These are phyloP conservation scores for Agonopterix subpropinquella DNA, from an alignment of 2,888 invertebrate genomes.

Conservation along the genomic window DNA sequence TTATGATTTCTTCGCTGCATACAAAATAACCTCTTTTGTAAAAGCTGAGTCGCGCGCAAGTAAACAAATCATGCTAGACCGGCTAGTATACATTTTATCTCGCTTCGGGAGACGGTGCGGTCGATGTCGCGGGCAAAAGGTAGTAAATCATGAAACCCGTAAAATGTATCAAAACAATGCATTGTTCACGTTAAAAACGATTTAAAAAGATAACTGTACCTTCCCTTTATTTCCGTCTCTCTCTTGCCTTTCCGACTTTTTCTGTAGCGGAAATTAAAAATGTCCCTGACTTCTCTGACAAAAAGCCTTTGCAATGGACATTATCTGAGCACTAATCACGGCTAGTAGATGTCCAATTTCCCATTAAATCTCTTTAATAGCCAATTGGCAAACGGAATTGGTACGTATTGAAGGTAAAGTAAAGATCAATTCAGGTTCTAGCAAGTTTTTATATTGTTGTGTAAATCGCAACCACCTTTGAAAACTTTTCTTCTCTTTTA, in stretches of 20 bases:
- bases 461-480: not conserved
- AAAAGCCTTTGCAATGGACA: slow-evolving; percentile 5
- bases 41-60: no score
- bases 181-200: not conserved
- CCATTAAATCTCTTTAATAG: slow-evolving; percentile 2
- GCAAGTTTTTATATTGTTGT: not conserved
- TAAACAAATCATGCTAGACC: no score
- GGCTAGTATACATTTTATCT: no score
- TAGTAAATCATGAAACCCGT: not conserved
- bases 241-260: slow-evolving; percentile 2
- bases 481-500: no score
- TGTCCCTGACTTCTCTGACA: slow-evolving; percentile 2
- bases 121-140: not conserved
- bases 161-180: slow-evolving; percentile 1
- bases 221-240: slow-evolving; percentile 1
- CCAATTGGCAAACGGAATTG: not conserved
- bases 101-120: no score
- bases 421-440: no score
- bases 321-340: slow-evolving; percentile 1
- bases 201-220: slow-evolving; percentile 2
- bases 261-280: slow-evolving; percentile 8
- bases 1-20: no score
- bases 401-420: not conserved
- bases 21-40: no score
- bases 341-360: slow-evolving; percentile 2